Conservation (phyloP, 1,140 invertebrate genomes). For the Coenobita brevimanus region DNA sequence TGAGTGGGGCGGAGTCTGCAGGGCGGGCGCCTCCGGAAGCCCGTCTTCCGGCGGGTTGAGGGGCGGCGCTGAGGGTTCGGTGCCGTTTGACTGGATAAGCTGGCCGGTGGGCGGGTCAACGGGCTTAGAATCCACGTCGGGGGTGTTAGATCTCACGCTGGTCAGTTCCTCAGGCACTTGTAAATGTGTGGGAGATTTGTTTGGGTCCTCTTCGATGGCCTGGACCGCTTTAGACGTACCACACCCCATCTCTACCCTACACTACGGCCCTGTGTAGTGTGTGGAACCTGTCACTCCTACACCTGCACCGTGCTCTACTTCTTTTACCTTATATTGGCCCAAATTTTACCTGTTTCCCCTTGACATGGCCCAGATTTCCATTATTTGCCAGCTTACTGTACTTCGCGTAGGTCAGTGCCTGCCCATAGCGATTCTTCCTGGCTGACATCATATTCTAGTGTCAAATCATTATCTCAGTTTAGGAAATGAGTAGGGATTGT, state of each 20-base stretch:
- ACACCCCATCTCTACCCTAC: constrained; percentile 50
- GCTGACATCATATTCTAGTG: too few relatives aligned
- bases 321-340: too few relatives aligned
- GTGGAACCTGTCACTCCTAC: not conserved
- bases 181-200: not conserved
- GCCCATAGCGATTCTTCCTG: too few relatives aligned
- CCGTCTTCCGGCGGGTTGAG: not conserved
- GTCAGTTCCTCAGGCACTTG: constrained; percentile 21
- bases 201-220: constrained; percentile 30
- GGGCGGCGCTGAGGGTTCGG: constrained; percentile 4
- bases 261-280: constrained; percentile 42
- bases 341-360: too few relatives aligned
- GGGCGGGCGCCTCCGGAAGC: constrained; percentile 14
- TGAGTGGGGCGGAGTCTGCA: not conserved
- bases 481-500: too few relatives aligned
- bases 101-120: constrained; percentile 5
- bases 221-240: constrained; percentile 23
- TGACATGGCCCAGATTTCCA: too few relatives aligned
- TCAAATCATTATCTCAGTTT: too few relatives aligned
- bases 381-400: too few relatives aligned
- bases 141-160: constrained; percentile 42
- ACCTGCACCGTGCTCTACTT: not conserved
- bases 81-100: constrained; percentile 18
- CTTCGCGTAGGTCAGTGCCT: too few relatives aligned
- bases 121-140: constrained; percentile 27